Conservation (phyloP, 2,888 invertebrate genomes). For the Acrobasis consociella region DNA sequence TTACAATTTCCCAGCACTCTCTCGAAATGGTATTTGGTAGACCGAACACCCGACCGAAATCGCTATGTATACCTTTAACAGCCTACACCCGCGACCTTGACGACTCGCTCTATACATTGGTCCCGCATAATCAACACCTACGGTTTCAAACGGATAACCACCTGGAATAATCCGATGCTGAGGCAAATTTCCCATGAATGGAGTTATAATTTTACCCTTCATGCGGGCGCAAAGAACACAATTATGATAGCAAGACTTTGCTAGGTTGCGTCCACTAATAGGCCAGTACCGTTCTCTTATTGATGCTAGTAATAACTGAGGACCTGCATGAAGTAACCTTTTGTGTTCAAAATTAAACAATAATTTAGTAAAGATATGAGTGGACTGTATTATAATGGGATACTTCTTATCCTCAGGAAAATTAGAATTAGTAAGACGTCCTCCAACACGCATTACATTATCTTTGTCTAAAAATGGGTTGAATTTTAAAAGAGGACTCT, state of each 20-base stretch:
- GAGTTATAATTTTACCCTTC: constrained; percentile 29
- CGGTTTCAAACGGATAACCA: constrained; percentile 19
- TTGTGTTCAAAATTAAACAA: constrained; percentile 26
- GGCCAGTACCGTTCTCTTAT: constrained; percentile 37
- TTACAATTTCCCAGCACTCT: not conserved
- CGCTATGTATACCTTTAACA: too few relatives aligned
- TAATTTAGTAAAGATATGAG: not conserved
- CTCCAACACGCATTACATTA: constrained; percentile 2
- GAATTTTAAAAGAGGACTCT: too few relatives aligned
- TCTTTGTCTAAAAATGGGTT: constrained; percentile 19
- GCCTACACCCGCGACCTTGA: not conserved
- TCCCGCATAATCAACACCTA: constrained; percentile 25
- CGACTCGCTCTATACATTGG: constrained; percentile 16
- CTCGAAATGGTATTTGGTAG: not conserved
- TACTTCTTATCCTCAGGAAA: not conserved
- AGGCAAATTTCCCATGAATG: constrained; percentile 33
- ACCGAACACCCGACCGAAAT: not conserved
- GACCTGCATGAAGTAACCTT: constrained; percentile 35
- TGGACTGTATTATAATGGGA: not conserved
- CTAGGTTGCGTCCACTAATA: constrained; percentile 34
- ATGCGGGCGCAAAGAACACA: constrained; percentile 35
- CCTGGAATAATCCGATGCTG: constrained; percentile 26
- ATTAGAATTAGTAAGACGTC: not conserved
- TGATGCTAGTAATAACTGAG: constrained; percentile 32
- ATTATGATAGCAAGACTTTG: constrained; percentile 29